A percentile compares a stretch with the other conserved stretches of the same genome.
Evolutionary conservation across 2,797 vertebrate genomes (phyloP).

Genomic region (Pipistrellus kuhlii): DNA sequence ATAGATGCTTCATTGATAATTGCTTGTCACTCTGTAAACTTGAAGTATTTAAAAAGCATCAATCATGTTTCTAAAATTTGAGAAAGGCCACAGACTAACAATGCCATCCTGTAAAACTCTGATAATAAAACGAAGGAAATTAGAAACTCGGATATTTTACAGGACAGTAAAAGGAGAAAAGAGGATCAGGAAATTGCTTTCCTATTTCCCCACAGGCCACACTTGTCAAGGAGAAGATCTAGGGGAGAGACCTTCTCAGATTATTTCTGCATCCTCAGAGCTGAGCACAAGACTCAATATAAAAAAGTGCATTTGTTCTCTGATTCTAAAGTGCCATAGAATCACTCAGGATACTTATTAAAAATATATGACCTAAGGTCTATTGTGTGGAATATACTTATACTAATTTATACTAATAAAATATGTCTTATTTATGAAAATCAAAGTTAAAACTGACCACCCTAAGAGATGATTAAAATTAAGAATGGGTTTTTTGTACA

Average conservation of each 20-base stretch:
- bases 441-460: constrained; percentile 23
- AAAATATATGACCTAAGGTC: neutral
- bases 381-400: neutral
- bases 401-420: neutral
- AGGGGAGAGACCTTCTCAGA: neutral
- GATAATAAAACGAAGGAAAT: constrained; percentile 59
- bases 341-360: neutral
- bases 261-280: neutral
- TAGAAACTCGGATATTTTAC: constrained; percentile 35
- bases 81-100: constrained; percentile 23
- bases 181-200: constrained; percentile 2
- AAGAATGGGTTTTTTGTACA: neutral
- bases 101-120: neutral
- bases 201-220: neutral
- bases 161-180: neutral
- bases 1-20: constrained; percentile 79
- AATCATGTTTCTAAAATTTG: constrained; percentile 71
- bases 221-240: constrained; percentile 5
- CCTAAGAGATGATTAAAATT: constrained; percentile 3
- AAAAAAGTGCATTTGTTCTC: neutral
- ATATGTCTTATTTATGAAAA: neutral
- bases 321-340: neutral
- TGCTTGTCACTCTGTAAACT: constrained; percentile 69
- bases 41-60: constrained; percentile 47
- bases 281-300: neutral